phyloP scores from a whole-genome alignment of 2,888 invertebrate species.

The Rhimphoctona megacephalus region DNA sequence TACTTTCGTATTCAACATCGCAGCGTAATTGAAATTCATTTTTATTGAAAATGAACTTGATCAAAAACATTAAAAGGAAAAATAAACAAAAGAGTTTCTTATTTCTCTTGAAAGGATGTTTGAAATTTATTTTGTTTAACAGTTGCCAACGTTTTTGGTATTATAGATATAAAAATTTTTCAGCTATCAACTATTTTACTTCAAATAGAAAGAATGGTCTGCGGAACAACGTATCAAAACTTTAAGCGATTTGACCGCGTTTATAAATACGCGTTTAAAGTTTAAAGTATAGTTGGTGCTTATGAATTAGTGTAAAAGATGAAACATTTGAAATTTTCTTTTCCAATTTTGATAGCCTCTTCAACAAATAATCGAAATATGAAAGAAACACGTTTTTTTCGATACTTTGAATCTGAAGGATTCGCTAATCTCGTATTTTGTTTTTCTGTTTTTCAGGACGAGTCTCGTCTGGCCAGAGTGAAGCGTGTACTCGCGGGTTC shows the following conservation, averaged over 20 bases:
- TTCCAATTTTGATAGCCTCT: neutral
- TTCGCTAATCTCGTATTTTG: neutral
- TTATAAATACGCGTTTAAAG: no score
- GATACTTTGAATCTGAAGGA: neutral
- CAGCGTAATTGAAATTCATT: no score
- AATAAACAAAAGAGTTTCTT: no score
- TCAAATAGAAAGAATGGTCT: no score
- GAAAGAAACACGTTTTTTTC: neutral
- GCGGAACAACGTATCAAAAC: neutral
- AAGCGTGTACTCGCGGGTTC: slow-evolving; percentile 82
- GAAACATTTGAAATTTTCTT: neutral
- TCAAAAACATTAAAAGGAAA: neutral
- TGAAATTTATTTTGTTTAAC: neutral
- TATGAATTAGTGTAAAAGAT: neutral
- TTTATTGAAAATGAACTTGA: no score
- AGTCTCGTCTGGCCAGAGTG: slow-evolving; percentile 83
- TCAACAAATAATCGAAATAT: neutral
- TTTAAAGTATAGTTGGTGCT: neutral
- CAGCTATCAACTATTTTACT: no score
- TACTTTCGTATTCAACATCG: no score
- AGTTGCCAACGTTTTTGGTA: neutral
- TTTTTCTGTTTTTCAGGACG: slow-evolving; percentile 75
- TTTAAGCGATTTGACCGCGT: no score
- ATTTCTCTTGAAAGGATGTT: neutral
- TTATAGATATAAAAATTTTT: neutral